A percentile compares a stretch with the other conserved stretches of the same genome.
Conservation (phyloP, 2,888 invertebrate genomes). For the Hypselothyrea guttata region DNA sequence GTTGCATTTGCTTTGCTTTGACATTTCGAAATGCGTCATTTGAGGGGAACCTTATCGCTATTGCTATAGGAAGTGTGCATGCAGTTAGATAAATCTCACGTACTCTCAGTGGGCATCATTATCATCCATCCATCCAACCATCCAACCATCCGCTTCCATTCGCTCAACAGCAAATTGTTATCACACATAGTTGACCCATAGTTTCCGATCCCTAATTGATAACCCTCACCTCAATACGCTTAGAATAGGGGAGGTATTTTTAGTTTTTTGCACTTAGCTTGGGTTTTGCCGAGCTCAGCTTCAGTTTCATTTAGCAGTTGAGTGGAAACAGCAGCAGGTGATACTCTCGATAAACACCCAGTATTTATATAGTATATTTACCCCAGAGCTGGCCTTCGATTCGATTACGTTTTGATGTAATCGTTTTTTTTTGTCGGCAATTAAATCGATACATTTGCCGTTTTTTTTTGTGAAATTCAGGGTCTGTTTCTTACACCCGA, state of each 20-base stretch:
- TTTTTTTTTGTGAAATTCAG: too few species aligned
- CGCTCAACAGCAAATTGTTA: conserved; percentile 15
- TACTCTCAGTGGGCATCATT: conserved; percentile 23
- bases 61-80: conserved; percentile 41
- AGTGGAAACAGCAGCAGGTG: conserved; percentile 42
- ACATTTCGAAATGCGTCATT: conserved; percentile 62
- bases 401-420: too few species aligned
- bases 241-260: conserved; percentile 25
- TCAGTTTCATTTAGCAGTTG: conserved; percentile 33
- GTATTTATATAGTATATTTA: background rate
- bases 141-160: conserved; percentile 24
- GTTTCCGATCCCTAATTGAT: conserved; percentile 64
- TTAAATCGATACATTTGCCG: too few species aligned
- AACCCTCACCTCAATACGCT: conserved; percentile 60
- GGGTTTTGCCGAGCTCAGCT: conserved; percentile 22
- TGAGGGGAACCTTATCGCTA: conserved; percentile 38
- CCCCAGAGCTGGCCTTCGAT: too few species aligned
- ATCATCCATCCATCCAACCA: too few species aligned
- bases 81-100: conserved; percentile 61
- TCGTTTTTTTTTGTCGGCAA: too few species aligned
- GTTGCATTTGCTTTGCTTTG: conserved; percentile 8
- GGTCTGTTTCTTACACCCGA: too few species aligned
- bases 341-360: background rate
- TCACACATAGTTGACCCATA: conserved; percentile 13
- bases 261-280: conserved; percentile 18